Conservation (phyloP, 2,888 invertebrate genomes). For the Lasiommata megera region DNA sequence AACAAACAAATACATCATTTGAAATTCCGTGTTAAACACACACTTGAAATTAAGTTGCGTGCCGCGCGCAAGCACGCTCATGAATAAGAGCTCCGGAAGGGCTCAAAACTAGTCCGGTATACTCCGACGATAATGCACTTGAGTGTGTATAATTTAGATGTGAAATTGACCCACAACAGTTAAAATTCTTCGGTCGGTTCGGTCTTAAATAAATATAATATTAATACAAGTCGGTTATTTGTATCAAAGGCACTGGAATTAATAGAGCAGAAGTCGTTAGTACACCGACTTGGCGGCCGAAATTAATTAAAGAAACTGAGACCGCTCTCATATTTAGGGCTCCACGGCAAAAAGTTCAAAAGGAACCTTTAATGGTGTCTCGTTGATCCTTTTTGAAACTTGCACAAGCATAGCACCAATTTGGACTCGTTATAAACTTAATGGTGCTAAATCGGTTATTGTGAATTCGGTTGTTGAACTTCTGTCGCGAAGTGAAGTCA, state of each 20-base stretch:
- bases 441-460: neutral
- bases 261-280: constrained; percentile 10
- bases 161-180: too few relatives aligned
- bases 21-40: too few relatives aligned
- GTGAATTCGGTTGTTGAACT: neutral
- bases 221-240: constrained; percentile 2
- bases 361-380: constrained; percentile 1
- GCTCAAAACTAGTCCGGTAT: too few relatives aligned
- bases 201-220: neutral
- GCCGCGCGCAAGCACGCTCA: too few relatives aligned
- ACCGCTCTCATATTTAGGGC: constrained; percentile 4
- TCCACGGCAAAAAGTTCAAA: neutral
- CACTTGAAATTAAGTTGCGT: too few relatives aligned
- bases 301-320: constrained; percentile 12
- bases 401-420: neutral
- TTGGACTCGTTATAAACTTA: neutral
- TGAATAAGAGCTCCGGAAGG: too few relatives aligned
- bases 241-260: constrained; percentile 7
- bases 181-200: too few relatives aligned
- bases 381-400: neutral
- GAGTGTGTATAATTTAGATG: too few relatives aligned
- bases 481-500: neutral
- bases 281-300: constrained; percentile 6
- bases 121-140: too few relatives aligned
- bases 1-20: too few relatives aligned